A percentile compares a stretch with the other conserved stretches of the same genome.
Conservation (phyloP, 2,888 invertebrate species). For the Eucera pruinosa region DNA sequence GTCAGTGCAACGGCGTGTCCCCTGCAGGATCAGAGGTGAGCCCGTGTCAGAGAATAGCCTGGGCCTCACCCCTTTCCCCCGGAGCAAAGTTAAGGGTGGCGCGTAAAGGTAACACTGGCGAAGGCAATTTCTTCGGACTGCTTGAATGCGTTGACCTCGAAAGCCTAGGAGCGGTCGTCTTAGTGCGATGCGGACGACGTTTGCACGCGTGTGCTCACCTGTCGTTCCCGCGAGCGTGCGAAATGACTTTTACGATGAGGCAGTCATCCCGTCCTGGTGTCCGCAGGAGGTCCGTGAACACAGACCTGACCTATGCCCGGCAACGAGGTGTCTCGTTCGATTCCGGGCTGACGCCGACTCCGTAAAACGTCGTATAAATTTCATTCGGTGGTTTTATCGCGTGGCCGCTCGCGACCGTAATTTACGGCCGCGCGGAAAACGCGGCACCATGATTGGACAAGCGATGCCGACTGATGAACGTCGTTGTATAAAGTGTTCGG, state of each 20-base stretch:
- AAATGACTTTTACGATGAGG: conserved; percentile 83
- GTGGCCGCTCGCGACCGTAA: conserved; percentile 70
- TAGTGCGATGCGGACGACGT: conserved; percentile 2
- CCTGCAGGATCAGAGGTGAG: conserved; percentile 42
- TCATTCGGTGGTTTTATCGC: conserved; percentile 81
- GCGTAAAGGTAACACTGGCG: conserved; percentile 15
- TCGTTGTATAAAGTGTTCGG: background rate
- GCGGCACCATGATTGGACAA: conserved; percentile 4
- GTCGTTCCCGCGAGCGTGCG: conserved; percentile 74
- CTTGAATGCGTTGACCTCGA: conserved; percentile 42
- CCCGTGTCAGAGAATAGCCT: conserved; percentile 40
- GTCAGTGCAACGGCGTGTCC: conserved; percentile 18
- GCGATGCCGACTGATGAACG: conserved; percentile 10
- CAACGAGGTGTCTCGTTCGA: conserved; percentile 82
- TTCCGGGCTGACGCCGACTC: conserved; percentile 81
- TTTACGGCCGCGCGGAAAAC: conserved; percentile 71
- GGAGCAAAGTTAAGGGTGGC: conserved; percentile 9
- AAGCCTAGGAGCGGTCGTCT: conserved; percentile 42
- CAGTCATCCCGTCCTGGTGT: conserved; percentile 72
- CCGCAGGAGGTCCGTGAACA: conserved; percentile 75
- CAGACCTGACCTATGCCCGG: conserved; percentile 71
- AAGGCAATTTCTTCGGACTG: conserved; percentile 38
- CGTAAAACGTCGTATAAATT: conserved; percentile 83
- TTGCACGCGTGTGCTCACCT: conserved; percentile 61
- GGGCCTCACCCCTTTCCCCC: too few relatives aligned